Base-by-base conservation (phyloP, 2,888 invertebrate genomes). In the Anthophora plumipes region DNA sequence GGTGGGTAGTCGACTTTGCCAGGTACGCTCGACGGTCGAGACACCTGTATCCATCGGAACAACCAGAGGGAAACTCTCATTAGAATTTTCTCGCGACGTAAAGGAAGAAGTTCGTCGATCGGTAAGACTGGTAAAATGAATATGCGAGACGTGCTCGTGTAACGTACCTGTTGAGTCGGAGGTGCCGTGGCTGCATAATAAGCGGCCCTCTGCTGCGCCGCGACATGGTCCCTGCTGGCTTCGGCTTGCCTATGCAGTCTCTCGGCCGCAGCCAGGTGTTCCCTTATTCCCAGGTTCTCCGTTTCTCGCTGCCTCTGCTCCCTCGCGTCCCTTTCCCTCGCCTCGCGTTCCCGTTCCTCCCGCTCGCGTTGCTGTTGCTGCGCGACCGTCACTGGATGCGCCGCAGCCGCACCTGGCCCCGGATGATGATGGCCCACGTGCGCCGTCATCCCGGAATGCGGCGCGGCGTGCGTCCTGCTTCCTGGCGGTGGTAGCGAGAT, bases 161-260 rank as follows among this genome's bases (percentile, higher is more conserved):
- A n/a, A 43, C 64, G 43, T 88, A 91, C 93, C 92, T 93, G 92
- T 86, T 93, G 93, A 64, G 91, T 84, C 70, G 91, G 89, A 69
- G 91, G 92, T 25, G 91, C 90, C 7, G 92, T 87, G 9, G 95
- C 93, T 80, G 95, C 94, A 88, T 95, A 95, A 66, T 92, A 93
- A 71, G 90, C 89, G 37, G 91, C 90, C 94, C 95, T 95, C 86
- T 95, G 94, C 91, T 95, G 95, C 86, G 90, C 88, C 41, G 86
- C 91, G 20, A 88, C 91, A 77, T 93, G 92, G 79, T 93, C 93
- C 83, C 93, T 89, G 68, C 93, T 89, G 68, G 90, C 90, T 66
- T 92, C 92, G 72, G 89, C 91, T 73, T 92, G 92, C 69, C 92
- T 89, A 74, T 92, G 92, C 64, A 92, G 85, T 66, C 93, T 90